Evolutionary conservation across 2,888 invertebrate species (phyloP).

Genomic region (Chouioia cunea): DNA sequence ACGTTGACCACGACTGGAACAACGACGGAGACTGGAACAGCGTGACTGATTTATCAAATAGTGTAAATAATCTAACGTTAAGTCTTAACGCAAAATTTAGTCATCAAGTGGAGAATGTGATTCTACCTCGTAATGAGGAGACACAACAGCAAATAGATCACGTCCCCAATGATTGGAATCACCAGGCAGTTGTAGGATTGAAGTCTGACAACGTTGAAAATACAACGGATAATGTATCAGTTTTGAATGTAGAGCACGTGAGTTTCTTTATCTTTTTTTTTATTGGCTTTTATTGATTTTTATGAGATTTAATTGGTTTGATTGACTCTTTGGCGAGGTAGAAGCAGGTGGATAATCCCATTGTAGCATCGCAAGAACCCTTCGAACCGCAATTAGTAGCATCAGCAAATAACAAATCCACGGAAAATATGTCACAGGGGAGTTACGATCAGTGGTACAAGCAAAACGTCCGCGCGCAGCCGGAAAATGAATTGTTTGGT

Average conservation of each 20-base stretch:
- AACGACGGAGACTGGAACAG: constrained; percentile 53
- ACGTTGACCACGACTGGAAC: constrained; percentile 54
- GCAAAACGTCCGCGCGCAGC: constrained; percentile 53
- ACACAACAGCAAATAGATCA: background rate
- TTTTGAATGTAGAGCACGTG: constrained; percentile 42
- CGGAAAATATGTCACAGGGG: constrained; percentile 50
- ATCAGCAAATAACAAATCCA: constrained; percentile 36
- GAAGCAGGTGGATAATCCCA: constrained; percentile 24
- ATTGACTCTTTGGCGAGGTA: constrained; percentile 5
- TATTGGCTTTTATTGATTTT: constrained; percentile 4
- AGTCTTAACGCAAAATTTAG: constrained; percentile 49
- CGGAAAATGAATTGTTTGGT: constrained; percentile 56
- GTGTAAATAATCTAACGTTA: constrained; percentile 55
- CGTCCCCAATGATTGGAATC: constrained; percentile 37
- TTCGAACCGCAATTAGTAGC: constrained; percentile 28
- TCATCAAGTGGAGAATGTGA: constrained; percentile 23
- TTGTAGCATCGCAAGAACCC: constrained; percentile 27
- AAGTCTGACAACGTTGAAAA: constrained; percentile 35
- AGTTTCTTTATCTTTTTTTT: constrained; percentile 10
- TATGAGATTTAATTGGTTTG: too few relatives aligned
- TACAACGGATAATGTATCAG: constrained; percentile 47
- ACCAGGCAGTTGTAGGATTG: constrained; percentile 16
- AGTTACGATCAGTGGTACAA: constrained; percentile 67
- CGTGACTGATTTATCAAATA: constrained; percentile 54
- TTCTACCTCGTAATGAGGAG: constrained; percentile 36